Conservation (phyloP, 2,888 invertebrate species). For the Drosophila anomelani region DNA sequence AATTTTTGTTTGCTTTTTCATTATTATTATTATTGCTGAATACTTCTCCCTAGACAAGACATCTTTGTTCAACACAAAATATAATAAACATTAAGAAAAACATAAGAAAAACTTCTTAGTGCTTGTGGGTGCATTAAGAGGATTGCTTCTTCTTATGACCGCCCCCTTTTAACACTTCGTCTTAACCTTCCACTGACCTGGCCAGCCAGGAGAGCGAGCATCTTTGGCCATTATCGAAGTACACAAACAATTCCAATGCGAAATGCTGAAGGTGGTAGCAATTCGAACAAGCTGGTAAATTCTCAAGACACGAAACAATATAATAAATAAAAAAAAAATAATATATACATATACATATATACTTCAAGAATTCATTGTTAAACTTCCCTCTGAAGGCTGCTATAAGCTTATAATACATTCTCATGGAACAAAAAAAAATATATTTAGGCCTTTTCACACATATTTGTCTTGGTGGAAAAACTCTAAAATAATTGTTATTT, state of each 20-base stretch:
- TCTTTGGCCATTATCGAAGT: conserved; percentile 9
- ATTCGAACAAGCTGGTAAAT: background rate
- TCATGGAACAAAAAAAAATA: too few relatives aligned
- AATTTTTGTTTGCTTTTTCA: background rate
- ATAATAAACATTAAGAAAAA: too few relatives aligned
- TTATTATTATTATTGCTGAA: background rate
- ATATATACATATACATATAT: too few relatives aligned
- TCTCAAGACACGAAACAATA: conserved; percentile 1
- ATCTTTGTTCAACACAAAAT: too few relatives aligned
- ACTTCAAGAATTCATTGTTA: conserved; percentile 3
- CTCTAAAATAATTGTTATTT: background rate
- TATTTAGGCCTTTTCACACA: background rate
- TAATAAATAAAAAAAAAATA: background rate
- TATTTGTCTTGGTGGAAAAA: background rate
- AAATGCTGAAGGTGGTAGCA: conserved; percentile 4
- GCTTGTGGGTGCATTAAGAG: background rate
- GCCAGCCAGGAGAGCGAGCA: conserved; percentile 3
- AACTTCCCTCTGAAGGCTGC: background rate
- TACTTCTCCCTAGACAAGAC: background rate
- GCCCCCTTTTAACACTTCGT: background rate
- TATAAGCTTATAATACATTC: background rate
- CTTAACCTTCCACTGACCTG: conserved; percentile 12
- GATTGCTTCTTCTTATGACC: conserved; percentile 1
- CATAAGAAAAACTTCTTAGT: background rate
- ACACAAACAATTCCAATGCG: conserved; percentile 10